Percentiles rank a stretch among this genome's conserved stretches.
phyloP scores from a whole-genome alignment of 2,113 vertebrate species.

The Notothenia rossii region DNA sequence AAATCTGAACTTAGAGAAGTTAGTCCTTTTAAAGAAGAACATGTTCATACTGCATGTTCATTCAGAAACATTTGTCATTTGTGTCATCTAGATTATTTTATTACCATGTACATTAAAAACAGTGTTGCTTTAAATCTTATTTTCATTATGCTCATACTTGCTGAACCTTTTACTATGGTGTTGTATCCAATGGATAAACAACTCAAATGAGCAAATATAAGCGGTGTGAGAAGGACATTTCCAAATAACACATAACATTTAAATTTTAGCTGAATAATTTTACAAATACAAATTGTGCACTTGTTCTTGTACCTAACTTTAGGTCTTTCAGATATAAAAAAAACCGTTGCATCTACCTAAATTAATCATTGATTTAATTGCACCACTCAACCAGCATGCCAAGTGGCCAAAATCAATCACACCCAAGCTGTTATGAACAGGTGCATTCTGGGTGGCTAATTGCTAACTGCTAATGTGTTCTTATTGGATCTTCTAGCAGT shows the following conservation, averaged over 20 bases:
- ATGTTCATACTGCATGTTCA: not conserved
- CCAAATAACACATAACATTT: too few species aligned
- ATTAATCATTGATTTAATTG: not conserved
- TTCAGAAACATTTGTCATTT: not conserved
- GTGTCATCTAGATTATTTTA: not conserved
- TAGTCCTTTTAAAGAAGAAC: not conserved
- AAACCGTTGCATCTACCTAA: not conserved
- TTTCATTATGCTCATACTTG: not conserved
- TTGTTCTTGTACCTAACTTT: too few species aligned
- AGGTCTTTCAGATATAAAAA: not conserved
- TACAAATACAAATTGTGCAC: too few species aligned
- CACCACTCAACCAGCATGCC: not conserved
- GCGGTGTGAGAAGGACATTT: not conserved
- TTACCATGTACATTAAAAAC: not conserved
- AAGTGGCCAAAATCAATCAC: not conserved
- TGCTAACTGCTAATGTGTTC: not conserved
- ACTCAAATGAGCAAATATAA: not conserved
- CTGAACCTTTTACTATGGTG: not conserved
- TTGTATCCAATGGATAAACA: not conserved
- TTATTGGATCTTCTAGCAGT: not conserved
- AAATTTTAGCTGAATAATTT: too few species aligned
- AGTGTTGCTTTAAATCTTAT: not conserved
- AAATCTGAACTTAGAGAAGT: conserved; percentile 7
- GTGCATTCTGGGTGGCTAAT: conserved; percentile 1
- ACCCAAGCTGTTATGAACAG: not conserved